Percentiles rank a stretch among this genome's conserved stretches.
Conservation (phyloP, 2,888 invertebrate genomes). For the Isoperla grammatica region DNA sequence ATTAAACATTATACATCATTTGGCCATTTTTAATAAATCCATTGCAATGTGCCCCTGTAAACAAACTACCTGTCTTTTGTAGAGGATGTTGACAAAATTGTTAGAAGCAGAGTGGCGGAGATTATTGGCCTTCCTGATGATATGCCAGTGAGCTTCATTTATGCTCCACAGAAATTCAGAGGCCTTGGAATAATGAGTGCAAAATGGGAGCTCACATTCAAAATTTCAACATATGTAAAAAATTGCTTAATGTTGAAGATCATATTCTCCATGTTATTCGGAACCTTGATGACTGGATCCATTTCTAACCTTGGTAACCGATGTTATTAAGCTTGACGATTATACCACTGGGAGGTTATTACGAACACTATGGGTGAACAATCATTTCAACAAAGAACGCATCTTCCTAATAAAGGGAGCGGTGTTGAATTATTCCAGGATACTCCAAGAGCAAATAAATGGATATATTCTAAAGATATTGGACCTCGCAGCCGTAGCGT, state of each 20-base stretch:
- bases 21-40: conserved; percentile 1
- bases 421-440: background rate
- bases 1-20: conserved; percentile 6
- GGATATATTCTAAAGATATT: background rate
- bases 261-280: background rate
- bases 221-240: conserved; percentile 11
- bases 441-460: conserved; percentile 3
- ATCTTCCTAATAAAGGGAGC: conserved; percentile 5
- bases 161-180: background rate
- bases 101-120: background rate
- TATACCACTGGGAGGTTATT: background rate
- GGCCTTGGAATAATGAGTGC: conserved; percentile 1
- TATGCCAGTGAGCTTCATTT: background rate
- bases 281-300: no score
- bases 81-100: background rate
- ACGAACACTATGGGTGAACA: background rate
- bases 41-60: background rate
- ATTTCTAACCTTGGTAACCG: no score
- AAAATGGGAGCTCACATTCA: conserved; percentile 6
- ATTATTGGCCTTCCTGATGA: conserved; percentile 1
- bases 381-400: background rate
- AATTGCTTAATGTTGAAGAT: background rate
- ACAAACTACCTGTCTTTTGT: background rate
- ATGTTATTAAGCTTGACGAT: background rate
- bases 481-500: no score